Conservation (phyloP, 2,888 invertebrate genomes). For the Lampropteryx suffumata region DNA sequence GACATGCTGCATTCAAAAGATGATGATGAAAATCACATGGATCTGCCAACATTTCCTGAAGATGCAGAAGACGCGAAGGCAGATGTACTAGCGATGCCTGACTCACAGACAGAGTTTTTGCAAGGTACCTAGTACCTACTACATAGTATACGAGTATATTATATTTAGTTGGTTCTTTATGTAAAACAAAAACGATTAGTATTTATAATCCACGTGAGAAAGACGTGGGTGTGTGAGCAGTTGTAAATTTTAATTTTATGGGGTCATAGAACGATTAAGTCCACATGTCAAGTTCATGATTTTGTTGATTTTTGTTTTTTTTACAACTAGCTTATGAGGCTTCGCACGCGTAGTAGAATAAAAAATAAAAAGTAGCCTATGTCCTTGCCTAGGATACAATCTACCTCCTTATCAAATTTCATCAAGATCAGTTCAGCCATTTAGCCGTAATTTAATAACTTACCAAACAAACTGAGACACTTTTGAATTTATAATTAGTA, state of each 20-base stretch:
- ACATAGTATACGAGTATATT: no score
- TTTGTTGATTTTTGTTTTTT: no score
- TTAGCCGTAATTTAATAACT: no score
- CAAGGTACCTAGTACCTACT: constrained; percentile 53
- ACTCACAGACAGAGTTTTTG: constrained; percentile 69
- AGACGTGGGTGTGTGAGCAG: constrained; percentile 22
- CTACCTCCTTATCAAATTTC: no score
- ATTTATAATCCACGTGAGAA: constrained; percentile 15
- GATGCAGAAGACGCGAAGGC: constrained; percentile 60
- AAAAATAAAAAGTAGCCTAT: no score
- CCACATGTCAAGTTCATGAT: constrained; percentile 13
- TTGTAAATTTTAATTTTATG: constrained; percentile 24
- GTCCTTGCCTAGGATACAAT: no score
- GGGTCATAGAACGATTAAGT: constrained; percentile 25
- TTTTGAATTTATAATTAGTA: no score
- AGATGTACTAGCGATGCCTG: constrained; percentile 55
- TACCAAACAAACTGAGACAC: no score
- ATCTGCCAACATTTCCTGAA: constrained; percentile 69
- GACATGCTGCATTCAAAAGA: constrained; percentile 78
- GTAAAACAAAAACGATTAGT: background rate
- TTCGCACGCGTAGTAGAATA: no score
- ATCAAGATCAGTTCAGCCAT: no score
- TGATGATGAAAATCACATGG: constrained; percentile 63
- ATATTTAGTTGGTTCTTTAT: background rate
- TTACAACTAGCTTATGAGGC: no score